These are phyloP conservation scores for Drosophila borealis DNA, from an alignment of 2,888 invertebrate species.

Conservation along the genomic window DNA sequence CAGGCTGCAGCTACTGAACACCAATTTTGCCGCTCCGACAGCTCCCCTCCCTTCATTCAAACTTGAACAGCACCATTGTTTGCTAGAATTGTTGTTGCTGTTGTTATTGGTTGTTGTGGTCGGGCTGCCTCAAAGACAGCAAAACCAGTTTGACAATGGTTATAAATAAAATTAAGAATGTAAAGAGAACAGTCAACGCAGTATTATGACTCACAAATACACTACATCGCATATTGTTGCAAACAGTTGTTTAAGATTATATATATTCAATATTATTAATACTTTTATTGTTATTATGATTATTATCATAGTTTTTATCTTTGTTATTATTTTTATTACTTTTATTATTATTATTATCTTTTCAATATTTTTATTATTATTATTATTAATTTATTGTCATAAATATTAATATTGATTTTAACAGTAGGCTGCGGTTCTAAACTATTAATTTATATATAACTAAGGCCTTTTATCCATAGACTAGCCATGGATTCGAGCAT, in stretches of 20 bases:
- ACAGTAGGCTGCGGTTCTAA: too few species aligned
- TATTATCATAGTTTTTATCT: neutral
- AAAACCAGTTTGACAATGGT: conserved; percentile 53
- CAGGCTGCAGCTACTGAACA: conserved; percentile 41
- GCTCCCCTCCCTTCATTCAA: neutral
- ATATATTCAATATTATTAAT: neutral
- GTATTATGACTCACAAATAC: conserved; percentile 28
- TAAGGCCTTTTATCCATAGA: too few species aligned
- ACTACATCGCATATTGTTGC: conserved; percentile 6
- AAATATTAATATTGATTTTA: too few species aligned
- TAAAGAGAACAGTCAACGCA: conserved; percentile 8
- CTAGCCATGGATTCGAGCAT: too few species aligned
- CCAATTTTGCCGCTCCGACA: neutral
- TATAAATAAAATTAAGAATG: conserved; percentile 52
- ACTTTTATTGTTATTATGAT: neutral
- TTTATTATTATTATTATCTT: too few species aligned
- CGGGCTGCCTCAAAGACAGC: conserved; percentile 27
- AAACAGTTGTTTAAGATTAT: neutral
- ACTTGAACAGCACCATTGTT: conserved; percentile 22
- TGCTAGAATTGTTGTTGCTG: conserved; percentile 15
- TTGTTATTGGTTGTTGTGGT: conserved; percentile 35
- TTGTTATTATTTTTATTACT: neutral
- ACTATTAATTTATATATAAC: too few species aligned
- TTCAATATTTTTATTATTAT: too few species aligned
- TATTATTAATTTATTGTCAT: too few species aligned